phyloP scores from a whole-genome alignment of 1,140 invertebrate species.

The Diabrotica undecimpunctata region DNA sequence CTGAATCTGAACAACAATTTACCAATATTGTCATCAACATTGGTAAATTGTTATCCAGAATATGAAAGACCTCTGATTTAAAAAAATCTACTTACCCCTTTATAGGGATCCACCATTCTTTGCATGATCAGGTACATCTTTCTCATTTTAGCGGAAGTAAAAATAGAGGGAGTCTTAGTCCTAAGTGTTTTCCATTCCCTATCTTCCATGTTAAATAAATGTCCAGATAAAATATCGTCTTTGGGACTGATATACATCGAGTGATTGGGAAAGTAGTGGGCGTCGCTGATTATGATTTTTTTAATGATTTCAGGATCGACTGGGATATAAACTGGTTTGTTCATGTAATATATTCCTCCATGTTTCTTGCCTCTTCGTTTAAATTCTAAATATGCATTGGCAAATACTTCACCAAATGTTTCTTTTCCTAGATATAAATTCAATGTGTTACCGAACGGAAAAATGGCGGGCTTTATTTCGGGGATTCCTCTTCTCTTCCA shows the following conservation, averaged over 20 bases:
- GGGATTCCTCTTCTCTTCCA: constrained; percentile 35
- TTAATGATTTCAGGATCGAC: constrained; percentile 52
- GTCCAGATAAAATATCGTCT: constrained; percentile 51
- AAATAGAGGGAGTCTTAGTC: constrained; percentile 43
- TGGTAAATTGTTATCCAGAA: too few relatives aligned
- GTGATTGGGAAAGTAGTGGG: constrained; percentile 53
- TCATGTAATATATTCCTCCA: constrained; percentile 46
- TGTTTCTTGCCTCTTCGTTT: constrained; percentile 24
- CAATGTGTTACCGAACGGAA: constrained; percentile 39
- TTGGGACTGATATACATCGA: constrained; percentile 51
- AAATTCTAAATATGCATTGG: constrained; percentile 31
- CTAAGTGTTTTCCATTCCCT: constrained; percentile 47
- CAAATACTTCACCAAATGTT: constrained; percentile 33
- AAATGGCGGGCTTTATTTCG: constrained; percentile 33
- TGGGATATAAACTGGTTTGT: constrained; percentile 47
- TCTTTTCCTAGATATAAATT: constrained; percentile 25
- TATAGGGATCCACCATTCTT: constrained; percentile 26
- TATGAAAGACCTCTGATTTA: too few relatives aligned
- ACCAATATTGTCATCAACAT: too few relatives aligned
- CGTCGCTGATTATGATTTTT: constrained; percentile 54
- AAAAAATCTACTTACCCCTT: too few relatives aligned
- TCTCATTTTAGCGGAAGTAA: constrained; percentile 47
- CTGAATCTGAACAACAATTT: too few relatives aligned
- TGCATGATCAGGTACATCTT: constrained; percentile 46
- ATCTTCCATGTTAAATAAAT: constrained; percentile 41